Evolutionary conservation across 2,797 vertebrate species (phyloP).

Genomic region (Amblyraja radiata): DNA sequence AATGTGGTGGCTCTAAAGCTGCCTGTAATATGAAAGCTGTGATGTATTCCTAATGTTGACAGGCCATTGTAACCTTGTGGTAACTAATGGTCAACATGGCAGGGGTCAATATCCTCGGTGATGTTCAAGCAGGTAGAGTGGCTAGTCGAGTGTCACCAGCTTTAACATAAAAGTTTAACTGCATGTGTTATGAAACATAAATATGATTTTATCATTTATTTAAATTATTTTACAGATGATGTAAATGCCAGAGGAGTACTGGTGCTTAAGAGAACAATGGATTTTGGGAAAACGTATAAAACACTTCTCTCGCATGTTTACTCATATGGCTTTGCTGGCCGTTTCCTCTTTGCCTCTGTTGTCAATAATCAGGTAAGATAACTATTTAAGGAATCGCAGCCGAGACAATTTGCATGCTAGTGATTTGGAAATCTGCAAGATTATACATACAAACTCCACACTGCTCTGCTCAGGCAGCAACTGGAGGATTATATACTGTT

Average conservation of each 20-base stretch:
- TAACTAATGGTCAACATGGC: not conserved
- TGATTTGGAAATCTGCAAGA: not conserved
- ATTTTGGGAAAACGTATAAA: slow-evolving; percentile 61
- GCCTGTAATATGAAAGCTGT: not conserved
- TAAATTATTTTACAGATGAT: slow-evolving; percentile 48
- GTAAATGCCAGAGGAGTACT: slow-evolving; percentile 59
- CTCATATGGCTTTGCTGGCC: slow-evolving; percentile 67
- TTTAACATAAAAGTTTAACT: not conserved
- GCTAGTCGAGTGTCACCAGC: not conserved
- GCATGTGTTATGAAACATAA: not conserved
- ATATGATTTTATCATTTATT: not conserved
- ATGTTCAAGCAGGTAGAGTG: not conserved
- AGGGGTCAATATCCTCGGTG: not conserved
- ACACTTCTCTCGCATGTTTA: slow-evolving; percentile 61
- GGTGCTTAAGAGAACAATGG: slow-evolving; percentile 58
- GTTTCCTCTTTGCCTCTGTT: slow-evolving; percentile 69
- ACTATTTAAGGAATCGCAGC: not conserved
- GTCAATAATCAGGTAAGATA: slow-evolving; percentile 56
- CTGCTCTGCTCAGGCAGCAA: not conserved
- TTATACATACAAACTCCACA: not conserved
- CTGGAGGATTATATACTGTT: not conserved
- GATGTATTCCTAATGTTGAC: not conserved
- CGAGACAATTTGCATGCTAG: not conserved
- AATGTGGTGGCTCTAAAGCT: not conserved
- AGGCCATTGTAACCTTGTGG: not conserved